Evolutionary conservation across 2,797 vertebrate genomes (phyloP), one percentile per base, ranked within the genome.

Genomic region (Syngnathus acus): DNA sequence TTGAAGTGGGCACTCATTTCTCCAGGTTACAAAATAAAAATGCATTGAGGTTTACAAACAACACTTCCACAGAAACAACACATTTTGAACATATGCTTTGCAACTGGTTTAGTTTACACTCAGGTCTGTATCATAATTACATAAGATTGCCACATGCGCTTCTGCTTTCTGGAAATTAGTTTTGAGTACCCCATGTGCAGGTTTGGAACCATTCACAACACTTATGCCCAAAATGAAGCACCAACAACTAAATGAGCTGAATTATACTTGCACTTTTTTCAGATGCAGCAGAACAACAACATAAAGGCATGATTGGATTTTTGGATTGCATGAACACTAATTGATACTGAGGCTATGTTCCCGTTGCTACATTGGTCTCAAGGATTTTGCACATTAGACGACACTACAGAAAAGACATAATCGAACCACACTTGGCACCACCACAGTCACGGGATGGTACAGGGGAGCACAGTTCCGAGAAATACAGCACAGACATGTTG

Each of bases 361-460:
- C 72, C 3, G 1, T 78, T 75, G 86, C 87, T 89, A 89, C 87
- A 89, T 87, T 80, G 51, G 79, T 79, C 65, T 82, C 71, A 68
- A 68, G 68, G 66, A 69, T 64, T 68, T 75, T 71, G 66, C 26
- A 53, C 69, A 37, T 67, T 64, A 38, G 39, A 57, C 10, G 54
- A 70, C 19, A 43, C 64, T 62, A 79, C 72, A 77, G 21, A 37
- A 45, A 69, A 73, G 62, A 84, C 78, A 69, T 57, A 37, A 17
- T 68, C 65, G 66, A 75, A 83, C 75, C 73, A 85, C 78, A 80
- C 50, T 78, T 84, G 85, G 86, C 85, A 86, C 83, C 51, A 26
- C 51, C 80, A 82, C 78, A 80, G 50, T 71, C 13, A 82, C 68
- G 76, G 53, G 77, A 85, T 79, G 26, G 65, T 71, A 81, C 73